Percentiles rank a stretch among this genome's conserved stretches.
These are phyloP conservation scores for Pangasianodon hypophthalmus DNA, from an alignment of 2,113 vertebrate genomes.

Conservation along the genomic window DNA sequence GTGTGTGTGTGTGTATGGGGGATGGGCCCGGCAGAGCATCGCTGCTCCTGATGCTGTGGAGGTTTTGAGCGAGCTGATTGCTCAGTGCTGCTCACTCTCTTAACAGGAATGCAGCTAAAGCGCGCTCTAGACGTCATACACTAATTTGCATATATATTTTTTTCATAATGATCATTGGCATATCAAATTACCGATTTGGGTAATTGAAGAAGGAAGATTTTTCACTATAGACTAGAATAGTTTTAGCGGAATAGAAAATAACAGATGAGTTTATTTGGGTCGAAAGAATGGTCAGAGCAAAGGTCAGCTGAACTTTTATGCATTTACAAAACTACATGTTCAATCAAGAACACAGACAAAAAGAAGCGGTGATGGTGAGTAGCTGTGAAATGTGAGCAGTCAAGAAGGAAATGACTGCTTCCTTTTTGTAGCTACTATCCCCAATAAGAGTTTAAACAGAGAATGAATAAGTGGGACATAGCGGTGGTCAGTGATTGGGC, in stretches of 20 bases:
- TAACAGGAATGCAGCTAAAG: neutral
- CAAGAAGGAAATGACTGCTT: neutral
- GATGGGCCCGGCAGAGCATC: conserved; percentile 69
- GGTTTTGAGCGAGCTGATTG: neutral
- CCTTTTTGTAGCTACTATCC: neutral
- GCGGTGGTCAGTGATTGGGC: too few species aligned
- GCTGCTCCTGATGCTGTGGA: neutral
- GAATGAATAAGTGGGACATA: neutral
- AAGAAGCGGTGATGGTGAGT: too few species aligned
- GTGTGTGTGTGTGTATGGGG: conserved; percentile 66
- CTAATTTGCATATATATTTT: neutral
- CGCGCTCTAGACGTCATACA: neutral
- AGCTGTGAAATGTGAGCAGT: neutral
- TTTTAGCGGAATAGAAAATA: too few species aligned
- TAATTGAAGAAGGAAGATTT: neutral
- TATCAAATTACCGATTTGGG: neutral
- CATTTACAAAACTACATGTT: neutral
- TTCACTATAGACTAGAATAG: too few species aligned
- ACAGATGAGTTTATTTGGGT: too few species aligned
- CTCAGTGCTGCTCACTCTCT: too few species aligned
- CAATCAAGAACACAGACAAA: too few species aligned
- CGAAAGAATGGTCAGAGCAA: neutral
- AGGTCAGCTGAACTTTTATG: neutral
- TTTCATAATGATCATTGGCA: neutral
- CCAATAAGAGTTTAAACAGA: neutral